Evolutionary conservation across 2,797 vertebrate species (phyloP).

Genomic region (Enteromius fasciolatus): DNA sequence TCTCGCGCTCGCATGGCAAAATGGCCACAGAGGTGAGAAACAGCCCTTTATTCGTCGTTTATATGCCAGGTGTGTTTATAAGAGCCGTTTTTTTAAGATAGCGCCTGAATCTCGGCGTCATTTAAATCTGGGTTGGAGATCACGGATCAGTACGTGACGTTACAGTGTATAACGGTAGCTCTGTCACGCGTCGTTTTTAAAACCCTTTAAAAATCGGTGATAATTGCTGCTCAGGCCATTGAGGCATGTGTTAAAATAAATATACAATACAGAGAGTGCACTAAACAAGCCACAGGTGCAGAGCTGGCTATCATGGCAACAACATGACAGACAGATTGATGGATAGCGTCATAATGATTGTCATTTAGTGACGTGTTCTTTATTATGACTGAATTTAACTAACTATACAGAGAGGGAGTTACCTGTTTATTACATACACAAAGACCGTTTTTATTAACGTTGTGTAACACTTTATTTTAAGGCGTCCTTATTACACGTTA

Average conservation of each 20-base stretch:
- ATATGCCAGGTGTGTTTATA: neutral
- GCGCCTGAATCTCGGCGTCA: neutral
- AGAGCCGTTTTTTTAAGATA: neutral
- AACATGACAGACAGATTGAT: neutral
- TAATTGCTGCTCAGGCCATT: neutral
- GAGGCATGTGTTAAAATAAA: neutral
- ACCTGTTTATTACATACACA: too few species aligned
- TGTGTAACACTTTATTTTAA: too few species aligned
- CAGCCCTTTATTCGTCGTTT: neutral
- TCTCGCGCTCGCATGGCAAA: slow-evolving; percentile 76
- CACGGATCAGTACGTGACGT: slow-evolving; percentile 13
- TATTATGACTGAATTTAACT: neutral
- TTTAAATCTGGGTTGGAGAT: slow-evolving; percentile 7
- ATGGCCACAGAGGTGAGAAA: slow-evolving; percentile 85
- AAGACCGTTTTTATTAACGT: too few species aligned
- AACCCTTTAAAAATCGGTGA: neutral
- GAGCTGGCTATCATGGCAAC: neutral
- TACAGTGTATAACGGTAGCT: neutral
- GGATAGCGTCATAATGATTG: neutral
- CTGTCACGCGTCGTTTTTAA: neutral
- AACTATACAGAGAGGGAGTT: neutral
- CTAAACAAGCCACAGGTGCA: slow-evolving; percentile 20
- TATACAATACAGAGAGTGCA: neutral
- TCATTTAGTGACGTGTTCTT: neutral
- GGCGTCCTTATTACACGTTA: neutral